These are phyloP conservation scores for Synergus itoensis DNA, from an alignment of 2,888 invertebrate genomes.

Conservation along the genomic window DNA sequence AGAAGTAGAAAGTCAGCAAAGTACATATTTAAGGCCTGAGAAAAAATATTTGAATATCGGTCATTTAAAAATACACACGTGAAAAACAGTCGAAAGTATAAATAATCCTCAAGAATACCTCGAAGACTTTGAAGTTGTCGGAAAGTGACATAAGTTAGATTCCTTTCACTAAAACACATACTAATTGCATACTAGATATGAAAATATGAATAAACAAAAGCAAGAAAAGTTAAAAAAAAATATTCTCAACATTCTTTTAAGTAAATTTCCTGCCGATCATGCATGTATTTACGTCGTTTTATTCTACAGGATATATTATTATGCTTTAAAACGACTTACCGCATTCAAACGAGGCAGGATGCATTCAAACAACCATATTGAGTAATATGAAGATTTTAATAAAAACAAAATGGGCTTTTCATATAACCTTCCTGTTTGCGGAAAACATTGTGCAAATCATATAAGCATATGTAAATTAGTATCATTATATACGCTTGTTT, in stretches of 20 bases:
- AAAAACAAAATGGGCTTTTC: conserved; percentile 11
- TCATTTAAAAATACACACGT: neutral
- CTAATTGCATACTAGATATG: neutral
- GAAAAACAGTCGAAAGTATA: neutral
- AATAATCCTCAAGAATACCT: neutral
- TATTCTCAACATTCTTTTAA: neutral
- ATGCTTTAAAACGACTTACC: neutral
- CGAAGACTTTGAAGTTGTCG: neutral
- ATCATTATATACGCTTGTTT: neutral
- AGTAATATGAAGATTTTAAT: conserved; percentile 14
- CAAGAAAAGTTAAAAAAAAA: too few species aligned
- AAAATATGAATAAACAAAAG: too few species aligned
- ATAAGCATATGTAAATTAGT: neutral
- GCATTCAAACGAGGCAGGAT: conserved; percentile 9
- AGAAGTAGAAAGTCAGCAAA: neutral
- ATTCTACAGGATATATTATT: conserved; percentile 18
- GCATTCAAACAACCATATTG: conserved; percentile 16
- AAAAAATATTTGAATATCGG: neutral
- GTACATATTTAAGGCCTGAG: neutral
- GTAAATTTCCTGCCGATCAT: conserved; percentile 2
- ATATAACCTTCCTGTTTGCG: neutral
- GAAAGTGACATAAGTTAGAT: neutral
- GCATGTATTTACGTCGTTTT: conserved; percentile 5
- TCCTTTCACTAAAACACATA: neutral
- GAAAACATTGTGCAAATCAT: neutral